Evolutionary conservation across 92 coral and sea anemone species (phyloP).

Genomic region (Palythoa grandis): DNA sequence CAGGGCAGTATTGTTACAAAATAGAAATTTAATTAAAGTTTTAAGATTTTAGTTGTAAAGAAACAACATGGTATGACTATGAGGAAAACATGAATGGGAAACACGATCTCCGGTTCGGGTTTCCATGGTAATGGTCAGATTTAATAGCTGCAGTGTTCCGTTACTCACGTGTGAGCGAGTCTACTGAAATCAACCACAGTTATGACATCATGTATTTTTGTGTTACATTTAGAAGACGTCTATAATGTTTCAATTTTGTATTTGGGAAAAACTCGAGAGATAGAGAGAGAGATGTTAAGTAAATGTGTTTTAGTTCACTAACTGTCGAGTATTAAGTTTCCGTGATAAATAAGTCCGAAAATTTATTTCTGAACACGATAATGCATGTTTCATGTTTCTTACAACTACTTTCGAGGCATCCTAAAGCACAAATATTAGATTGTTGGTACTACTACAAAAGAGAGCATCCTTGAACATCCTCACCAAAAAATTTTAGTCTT

Average conservation of each 20-base stretch:
- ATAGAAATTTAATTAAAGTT: neutral
- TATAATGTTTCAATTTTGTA: neutral
- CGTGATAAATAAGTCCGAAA: neutral
- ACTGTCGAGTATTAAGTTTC: constrained; percentile 14
- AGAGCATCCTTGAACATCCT: neutral
- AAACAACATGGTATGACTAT: neutral
- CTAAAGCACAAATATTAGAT: neutral
- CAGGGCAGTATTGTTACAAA: neutral
- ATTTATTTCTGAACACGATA: constrained; percentile 3
- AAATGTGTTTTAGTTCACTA: neutral
- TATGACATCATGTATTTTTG: neutral
- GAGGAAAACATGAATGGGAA: neutral
- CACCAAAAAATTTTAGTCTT: neutral
- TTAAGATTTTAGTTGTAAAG: neutral
- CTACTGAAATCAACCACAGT: neutral
- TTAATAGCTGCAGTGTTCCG: neutral
- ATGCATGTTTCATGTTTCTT: neutral
- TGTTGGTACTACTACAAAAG: neutral
- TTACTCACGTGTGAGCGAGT: neutral
- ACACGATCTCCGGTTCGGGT: neutral
- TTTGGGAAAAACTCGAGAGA: neutral
- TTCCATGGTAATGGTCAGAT: neutral
- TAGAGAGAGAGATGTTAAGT: neutral
- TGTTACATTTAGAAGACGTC: neutral
- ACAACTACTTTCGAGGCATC: neutral